Base-by-base conservation (phyloP, 2,888 invertebrate species). In the Peribatodes rhomboidaria region DNA sequence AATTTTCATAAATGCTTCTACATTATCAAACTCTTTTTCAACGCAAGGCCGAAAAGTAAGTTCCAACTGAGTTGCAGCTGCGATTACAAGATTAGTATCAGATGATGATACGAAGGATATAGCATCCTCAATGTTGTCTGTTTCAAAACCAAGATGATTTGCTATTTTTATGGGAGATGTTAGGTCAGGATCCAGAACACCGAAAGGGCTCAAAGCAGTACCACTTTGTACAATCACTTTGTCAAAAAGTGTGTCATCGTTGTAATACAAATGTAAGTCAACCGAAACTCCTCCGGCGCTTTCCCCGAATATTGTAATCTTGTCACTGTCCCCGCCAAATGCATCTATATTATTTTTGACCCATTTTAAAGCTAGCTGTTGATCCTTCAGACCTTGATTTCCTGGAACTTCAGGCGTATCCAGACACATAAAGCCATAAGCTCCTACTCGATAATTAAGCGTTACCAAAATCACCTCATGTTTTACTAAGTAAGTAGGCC, bases 371-470 rank as follows among this genome's bases (percentile, higher is more conserved):
- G 80, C 83, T 27, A 77, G 39, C 0, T 71, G 27, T 47, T 80
- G 80, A 46, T 83, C 83, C 62, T 81, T 83, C 1, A 83, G 57
- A 4, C 83, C 83, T 69, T 82, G 81, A 61, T 83, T 84, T 6
- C 84, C 84, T 2, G 83, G 78, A 7, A 79, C 67, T 9, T 78
- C 75, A 3, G 77, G 74, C 1, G 67, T 77, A 47, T 78, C 73
- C 0, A 78, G 35, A 54, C 50, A 50, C 35, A 50, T 35, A 27
- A 50, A 50, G 6, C 50, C 50, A 50, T 35, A 50, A 18, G 50
- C 18, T 13, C 50, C 50, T 20, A 50, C 6, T 41, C 83, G 71
- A 31, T 82, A 84, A 65, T 83, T 83, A 0, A 82, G 46, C 0
- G 78, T 72, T 1, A 84, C 79, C 7, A 83, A 37, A 27, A 82